Base-by-base conservation (phyloP, 2,888 invertebrate species). In the Rotaria magnacalcarata region DNA sequence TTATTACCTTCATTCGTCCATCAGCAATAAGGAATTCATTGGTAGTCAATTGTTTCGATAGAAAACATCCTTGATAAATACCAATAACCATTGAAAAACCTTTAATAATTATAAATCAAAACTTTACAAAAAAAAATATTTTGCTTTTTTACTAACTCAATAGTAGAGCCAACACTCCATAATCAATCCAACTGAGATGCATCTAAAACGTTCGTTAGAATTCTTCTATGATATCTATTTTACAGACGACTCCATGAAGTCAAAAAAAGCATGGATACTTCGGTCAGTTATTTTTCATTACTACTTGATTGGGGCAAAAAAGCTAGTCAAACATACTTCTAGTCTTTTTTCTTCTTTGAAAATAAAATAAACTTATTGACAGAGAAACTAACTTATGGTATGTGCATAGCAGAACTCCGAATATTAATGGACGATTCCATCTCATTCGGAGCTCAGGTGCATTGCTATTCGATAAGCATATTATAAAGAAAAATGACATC, bases 51-150 rank as follows among this genome's bases (percentile, higher is more conserved):
- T 56, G 16, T 67, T 80, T 85, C 47, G 80, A 80, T 54, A 85
- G 74, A 85, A 85, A 85, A 52, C 85, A 85, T 10, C 84, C 87
- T 47, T 84, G 85, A 54, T 85, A 85, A 74, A 87, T 67, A 19
- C 87, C 87, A 67, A 87, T 87, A 14, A 80, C 27, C 19, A 85
- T 8, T 16, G 87, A 87, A 41, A 85, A 80, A 34, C 80, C 34
- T 50, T 75, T 11, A 58, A 87, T 1, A 5, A 54, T 58, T 27
- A 52, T 75, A 74, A 41, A 85, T 80, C 11, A 87, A 34, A 5
- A 27, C 0, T 50, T 34, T 34, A 34, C 11, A 52, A 52, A 52
- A 11, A 16, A 52, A 52, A 52, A 34, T 7, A 19, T 19, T 27
- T 34, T 34, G 2, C 67, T 14, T 7, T 24, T 24, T 7, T 24